Evolutionary conservation across 2,888 invertebrate species (phyloP).

Genomic region (Gymnosoma rotundatum): DNA sequence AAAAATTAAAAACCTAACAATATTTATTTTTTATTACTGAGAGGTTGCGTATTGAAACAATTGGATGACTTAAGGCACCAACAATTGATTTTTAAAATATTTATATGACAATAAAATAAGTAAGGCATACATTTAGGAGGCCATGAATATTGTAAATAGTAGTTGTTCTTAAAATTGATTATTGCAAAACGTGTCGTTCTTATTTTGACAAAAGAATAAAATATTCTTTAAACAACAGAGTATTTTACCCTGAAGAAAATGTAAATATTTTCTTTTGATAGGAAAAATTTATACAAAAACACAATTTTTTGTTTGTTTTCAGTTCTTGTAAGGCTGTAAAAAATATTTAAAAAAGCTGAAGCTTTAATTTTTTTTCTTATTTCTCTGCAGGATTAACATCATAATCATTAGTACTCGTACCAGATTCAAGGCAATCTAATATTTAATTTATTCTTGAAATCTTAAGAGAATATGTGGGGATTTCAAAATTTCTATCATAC

Average conservation of each 20-base stretch:
- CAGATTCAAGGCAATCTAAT: too few relatives aligned
- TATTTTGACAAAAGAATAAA: too few relatives aligned
- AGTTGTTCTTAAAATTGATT: too few relatives aligned
- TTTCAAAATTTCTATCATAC: too few relatives aligned
- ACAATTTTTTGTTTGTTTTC: neutral
- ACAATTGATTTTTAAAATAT: constrained; percentile 43
- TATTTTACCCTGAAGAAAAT: constrained; percentile 22
- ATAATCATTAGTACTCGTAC: neutral
- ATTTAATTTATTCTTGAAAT: too few relatives aligned
- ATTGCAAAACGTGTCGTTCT: neutral
- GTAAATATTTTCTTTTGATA: neutral
- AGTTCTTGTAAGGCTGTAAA: neutral
- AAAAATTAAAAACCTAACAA: constrained; percentile 3
- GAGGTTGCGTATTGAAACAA: neutral
- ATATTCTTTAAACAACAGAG: neutral
- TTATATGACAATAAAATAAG: constrained; percentile 7
- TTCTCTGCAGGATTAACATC: constrained; percentile 11
- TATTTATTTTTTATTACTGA: constrained; percentile 20
- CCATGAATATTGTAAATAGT: neutral
- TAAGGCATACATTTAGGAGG: constrained; percentile 23
- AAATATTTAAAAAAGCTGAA: constrained; percentile 18
- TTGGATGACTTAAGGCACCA: neutral
- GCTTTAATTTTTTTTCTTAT: neutral
- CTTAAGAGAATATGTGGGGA: too few relatives aligned
- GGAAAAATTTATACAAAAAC: neutral